Percentiles rank a stretch among this genome's conserved stretches.
These are phyloP conservation scores for Mormyrops attenuatus DNA, from an alignment of 2,797 vertebrate genomes.

Conservation along the genomic window DNA sequence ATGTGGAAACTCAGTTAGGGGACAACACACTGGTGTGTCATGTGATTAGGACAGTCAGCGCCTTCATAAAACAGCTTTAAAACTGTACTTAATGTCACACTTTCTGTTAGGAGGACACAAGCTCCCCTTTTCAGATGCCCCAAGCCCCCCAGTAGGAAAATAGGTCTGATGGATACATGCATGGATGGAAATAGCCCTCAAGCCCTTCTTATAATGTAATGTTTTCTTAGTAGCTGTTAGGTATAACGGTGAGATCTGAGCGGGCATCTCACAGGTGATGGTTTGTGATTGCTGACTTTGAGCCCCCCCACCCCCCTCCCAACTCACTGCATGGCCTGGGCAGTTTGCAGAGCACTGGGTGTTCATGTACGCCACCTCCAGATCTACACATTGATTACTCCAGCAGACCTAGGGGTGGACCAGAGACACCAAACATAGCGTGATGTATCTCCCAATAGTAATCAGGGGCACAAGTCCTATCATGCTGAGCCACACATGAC, in stretches of 20 bases:
- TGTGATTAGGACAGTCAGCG: not conserved
- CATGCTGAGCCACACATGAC: not conserved
- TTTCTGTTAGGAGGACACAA: not conserved
- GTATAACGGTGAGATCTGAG: not conserved
- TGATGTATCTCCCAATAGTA: not conserved
- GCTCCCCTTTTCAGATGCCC: not conserved
- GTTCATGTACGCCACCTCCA: conserved; percentile 52
- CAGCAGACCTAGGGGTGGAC: conserved; percentile 60
- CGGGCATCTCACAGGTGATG: not conserved
- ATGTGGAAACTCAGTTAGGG: not conserved
- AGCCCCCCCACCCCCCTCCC: no score
- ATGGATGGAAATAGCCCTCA: not conserved
- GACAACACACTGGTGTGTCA: not conserved
- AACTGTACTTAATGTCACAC: not conserved
- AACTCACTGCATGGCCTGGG: conserved; percentile 56
- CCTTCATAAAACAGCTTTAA: not conserved
- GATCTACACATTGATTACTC: conserved; percentile 50
- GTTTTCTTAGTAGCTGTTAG: not conserved
- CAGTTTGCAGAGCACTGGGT: conserved; percentile 61
- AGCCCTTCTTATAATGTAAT: not conserved
- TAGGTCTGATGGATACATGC: not conserved
- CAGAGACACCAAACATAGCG: not conserved
- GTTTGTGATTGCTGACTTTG: no score
- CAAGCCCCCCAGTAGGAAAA: not conserved
- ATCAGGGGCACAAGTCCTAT: not conserved